Base-by-base conservation (phyloP, 2,113 vertebrate species). In the Echinops telfairi region DNA sequence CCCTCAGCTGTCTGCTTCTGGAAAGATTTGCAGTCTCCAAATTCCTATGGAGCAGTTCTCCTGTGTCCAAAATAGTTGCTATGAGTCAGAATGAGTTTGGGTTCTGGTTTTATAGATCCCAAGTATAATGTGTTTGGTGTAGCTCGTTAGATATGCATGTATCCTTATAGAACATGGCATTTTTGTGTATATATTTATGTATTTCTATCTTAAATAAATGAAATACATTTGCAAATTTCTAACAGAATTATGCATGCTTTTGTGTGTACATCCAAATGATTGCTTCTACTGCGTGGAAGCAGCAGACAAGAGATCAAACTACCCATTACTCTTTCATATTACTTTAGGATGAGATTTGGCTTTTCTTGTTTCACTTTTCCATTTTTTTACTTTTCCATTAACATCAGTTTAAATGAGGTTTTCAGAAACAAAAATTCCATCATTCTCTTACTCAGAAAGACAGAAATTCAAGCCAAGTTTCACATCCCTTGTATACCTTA, bases 401-500 rank as follows among this genome's bases (percentile, higher is more conserved):
- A 53, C 47, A 53, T 53, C 47, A 53, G 12, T 53, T 40, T 53
- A 53, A 53, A 10, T 53, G 47, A 9, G 12, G 47, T 53, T 53
- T 53, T 53, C 47, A 53, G 47, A 53, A 53, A 14, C 47, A 53
- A 53, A 12, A 53, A 12, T 53, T 53, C 12, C 9, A 53, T 53
- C 47, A 53, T 88, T 90, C 5, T 90, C n/a, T 57, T 80, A 62
- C 71, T 87, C 38, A 88, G 1, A 80, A 43, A 89, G 66, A 60
- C 17, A 71, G 57, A 82, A 83, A 79, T 79, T 19, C 75, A 66
- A 79, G 70, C 6, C 57, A 47, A 38, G 6, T 23, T 78, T 86
- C 25, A 60, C 31, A 83, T 73, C 2, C 3, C 83, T 85, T 80
- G 71, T 22, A 31, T n/a, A 81, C 77, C 6, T 25, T 43, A 60